A percentile compares a stretch with the other conserved stretches of the same genome.
Evolutionary conservation across 2,113 vertebrate genomes (phyloP).

Genomic region (Epinephelus moara): DNA sequence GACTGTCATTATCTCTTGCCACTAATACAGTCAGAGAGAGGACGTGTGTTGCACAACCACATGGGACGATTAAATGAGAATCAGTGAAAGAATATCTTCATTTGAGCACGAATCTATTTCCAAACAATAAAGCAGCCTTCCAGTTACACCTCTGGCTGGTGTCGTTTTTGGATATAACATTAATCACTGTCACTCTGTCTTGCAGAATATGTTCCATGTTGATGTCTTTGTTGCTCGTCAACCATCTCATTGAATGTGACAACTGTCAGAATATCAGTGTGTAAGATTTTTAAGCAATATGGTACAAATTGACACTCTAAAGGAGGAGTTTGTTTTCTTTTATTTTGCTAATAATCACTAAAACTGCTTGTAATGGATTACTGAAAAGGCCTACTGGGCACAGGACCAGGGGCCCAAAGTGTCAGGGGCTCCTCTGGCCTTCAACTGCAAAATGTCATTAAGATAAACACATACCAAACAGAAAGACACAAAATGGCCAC

Average conservation of each 20-base stretch:
- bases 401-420: too few relatives aligned
- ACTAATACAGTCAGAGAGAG: slow-evolving; percentile 83
- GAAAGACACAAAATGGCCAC: too few relatives aligned
- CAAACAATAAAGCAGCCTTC: slow-evolving; percentile 91
- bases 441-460: too few relatives aligned
- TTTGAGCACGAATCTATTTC: slow-evolving; percentile 90
- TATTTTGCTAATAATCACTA: neutral
- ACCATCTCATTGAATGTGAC: neutral
- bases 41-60: slow-evolving; percentile 86
- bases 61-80: slow-evolving; percentile 82
- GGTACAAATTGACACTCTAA: neutral
- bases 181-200: slow-evolving; percentile 18
- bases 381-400: too few relatives aligned
- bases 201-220: neutral
- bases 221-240: slow-evolving; percentile 2
- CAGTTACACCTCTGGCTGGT: slow-evolving; percentile 81
- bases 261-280: neutral
- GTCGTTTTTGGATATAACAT: slow-evolving; percentile 70
- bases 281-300: neutral
- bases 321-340: neutral
- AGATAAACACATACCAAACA: too few relatives aligned
- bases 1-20: slow-evolving; percentile 84
- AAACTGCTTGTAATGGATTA: neutral
- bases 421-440: too few relatives aligned
- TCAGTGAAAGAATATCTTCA: slow-evolving; percentile 88